Conservation (phyloP, 1,140 invertebrate species). For the Drosophila dunni region DNA sequence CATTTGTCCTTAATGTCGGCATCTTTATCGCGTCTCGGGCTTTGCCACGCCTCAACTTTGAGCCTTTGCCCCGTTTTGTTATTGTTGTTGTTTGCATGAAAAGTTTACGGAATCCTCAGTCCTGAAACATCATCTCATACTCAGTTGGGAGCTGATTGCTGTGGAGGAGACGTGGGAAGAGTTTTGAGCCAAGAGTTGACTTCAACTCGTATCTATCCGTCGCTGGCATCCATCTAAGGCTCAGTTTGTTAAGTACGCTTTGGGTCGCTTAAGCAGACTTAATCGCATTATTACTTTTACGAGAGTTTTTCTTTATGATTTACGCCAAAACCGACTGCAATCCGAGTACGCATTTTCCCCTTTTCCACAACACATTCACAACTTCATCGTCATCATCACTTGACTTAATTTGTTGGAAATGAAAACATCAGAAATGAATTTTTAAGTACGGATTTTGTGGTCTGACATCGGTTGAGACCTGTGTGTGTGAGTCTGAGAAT, state of each 20-base stretch:
- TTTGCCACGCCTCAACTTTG: slow-evolving; percentile 39
- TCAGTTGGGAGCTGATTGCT: neutral
- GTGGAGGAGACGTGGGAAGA: no score
- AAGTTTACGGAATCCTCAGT: slow-evolving; percentile 47
- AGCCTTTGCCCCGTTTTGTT: slow-evolving; percentile 28
- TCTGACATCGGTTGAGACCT: slow-evolving; percentile 41
- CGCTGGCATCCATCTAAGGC: slow-evolving; percentile 49
- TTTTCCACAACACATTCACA: neutral
- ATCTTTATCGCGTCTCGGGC: slow-evolving; percentile 52
- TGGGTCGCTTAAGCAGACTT: slow-evolving; percentile 69
- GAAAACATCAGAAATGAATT: slow-evolving; percentile 64
- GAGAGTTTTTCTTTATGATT: slow-evolving; percentile 71
- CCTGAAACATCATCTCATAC: neutral
- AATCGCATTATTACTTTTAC: slow-evolving; percentile 71
- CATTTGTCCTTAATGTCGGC: slow-evolving; percentile 56
- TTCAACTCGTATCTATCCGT: slow-evolving; percentile 37
- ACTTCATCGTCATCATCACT: neutral
- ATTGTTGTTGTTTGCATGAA: slow-evolving; percentile 48
- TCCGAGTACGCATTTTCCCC: slow-evolving; percentile 18
- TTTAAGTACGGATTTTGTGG: slow-evolving; percentile 62
- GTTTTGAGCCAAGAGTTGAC: neutral
- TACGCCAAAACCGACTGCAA: slow-evolving; percentile 49
- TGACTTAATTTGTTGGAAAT: slow-evolving; percentile 60
- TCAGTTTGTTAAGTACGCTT: slow-evolving; percentile 67
- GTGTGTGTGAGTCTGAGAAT: slow-evolving; percentile 36